Conservation (phyloP, 2,113 vertebrate genomes). For the Lichenostomus cassidix region DNA sequence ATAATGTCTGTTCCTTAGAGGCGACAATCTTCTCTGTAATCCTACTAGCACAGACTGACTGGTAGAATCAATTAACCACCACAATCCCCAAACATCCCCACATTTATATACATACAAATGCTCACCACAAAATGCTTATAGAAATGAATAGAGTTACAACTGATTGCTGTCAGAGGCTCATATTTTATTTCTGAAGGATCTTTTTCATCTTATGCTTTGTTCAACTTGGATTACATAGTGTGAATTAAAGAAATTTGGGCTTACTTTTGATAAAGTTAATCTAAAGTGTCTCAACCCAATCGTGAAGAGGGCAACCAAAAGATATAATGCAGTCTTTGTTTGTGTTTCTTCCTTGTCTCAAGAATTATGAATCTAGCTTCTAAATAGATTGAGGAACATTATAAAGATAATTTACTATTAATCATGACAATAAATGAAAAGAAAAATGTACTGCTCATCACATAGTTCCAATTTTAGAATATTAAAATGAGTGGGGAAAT, state of each 20-base stretch:
- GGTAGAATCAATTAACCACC: background rate
- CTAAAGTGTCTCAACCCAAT: background rate
- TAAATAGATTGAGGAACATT: background rate
- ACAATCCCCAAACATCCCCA: background rate
- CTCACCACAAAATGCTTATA: background rate
- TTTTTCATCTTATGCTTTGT: background rate
- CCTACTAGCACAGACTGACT: background rate
- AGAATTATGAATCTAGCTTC: background rate
- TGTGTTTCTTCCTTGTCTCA: background rate
- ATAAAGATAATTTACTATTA: background rate
- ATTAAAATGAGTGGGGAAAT: background rate
- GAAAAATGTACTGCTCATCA: slow-evolving; percentile 16
- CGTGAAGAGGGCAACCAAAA: background rate
- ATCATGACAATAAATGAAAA: slow-evolving; percentile 26
- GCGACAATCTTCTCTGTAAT: background rate
- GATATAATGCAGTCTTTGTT: background rate
- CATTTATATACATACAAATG: background rate
- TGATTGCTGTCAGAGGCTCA: background rate
- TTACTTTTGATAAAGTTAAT: background rate
- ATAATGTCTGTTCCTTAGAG: background rate
- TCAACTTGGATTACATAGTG: background rate
- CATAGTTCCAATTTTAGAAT: background rate
- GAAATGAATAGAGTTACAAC: background rate
- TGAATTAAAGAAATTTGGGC: background rate
- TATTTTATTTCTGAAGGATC: background rate